Evolutionary conservation across 2,113 vertebrate genomes (phyloP).

Genomic region (Malurus alboscapulatus): DNA sequence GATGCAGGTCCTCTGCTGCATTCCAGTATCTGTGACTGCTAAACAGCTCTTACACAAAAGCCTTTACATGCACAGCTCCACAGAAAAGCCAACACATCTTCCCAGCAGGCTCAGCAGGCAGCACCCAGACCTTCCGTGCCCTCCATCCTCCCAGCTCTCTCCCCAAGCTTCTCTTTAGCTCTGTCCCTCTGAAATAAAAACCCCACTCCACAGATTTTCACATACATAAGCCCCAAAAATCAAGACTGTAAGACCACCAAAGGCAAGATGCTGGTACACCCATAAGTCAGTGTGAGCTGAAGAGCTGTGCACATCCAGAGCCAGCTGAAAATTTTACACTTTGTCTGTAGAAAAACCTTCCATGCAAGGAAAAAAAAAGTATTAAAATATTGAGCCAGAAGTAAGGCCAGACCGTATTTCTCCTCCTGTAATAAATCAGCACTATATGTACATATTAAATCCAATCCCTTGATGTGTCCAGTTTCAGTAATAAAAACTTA

Average conservation of each 20-base stretch:
- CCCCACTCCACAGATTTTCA: not conserved
- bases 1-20: not conserved
- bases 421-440: conserved; percentile 38
- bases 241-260: not conserved
- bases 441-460: conserved; percentile 42
- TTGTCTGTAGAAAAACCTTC: conserved; percentile 8
- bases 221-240: not conserved
- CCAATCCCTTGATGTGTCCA: conserved; percentile 45
- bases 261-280: not conserved
- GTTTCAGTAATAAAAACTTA: conserved; percentile 56
- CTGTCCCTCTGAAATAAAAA: not conserved
- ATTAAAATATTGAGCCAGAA: conserved; percentile 38
- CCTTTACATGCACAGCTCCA: not conserved
- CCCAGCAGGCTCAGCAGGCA: not conserved
- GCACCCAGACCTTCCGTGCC: not conserved
- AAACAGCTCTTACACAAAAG: not conserved
- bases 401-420: conserved; percentile 42
- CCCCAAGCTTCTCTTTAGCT: not conserved
- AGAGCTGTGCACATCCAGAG: not conserved
- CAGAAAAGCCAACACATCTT: not conserved
- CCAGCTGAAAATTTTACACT: not conserved
- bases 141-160: not conserved
- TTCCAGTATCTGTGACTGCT: not conserved
- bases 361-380: conserved; percentile 3
- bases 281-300: not conserved